These are phyloP conservation scores for Mus musculus DNA, from an alignment of 2,113 vertebrate species.

Conservation along the genomic window GRCm39 chr1:134918501-134919000, in stretches of 20 bases:
- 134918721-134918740: background rate
- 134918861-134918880: background rate
- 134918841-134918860: background rate
- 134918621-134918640: background rate
- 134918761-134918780: too few species aligned
- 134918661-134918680: background rate
- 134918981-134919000: too few species aligned
- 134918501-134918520: background rate
- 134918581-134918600: background rate
- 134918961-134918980: background rate
- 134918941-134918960: background rate
- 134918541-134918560: background rate
- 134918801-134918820: background rate
- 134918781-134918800: background rate
- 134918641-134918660: background rate
- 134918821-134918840: background rate
- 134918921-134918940: background rate
- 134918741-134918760: background rate
- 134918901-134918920: background rate
- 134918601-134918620: background rate
- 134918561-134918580: background rate
- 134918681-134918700: rapidly evolving
- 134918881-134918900: background rate
- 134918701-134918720: background rate
- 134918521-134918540: background rate